Evolutionary conservation across 2,113 vertebrate species (phyloP), one percentile per base, ranked within the genome.

Genomic region (Pelvicachromis taeniatus): DNA sequence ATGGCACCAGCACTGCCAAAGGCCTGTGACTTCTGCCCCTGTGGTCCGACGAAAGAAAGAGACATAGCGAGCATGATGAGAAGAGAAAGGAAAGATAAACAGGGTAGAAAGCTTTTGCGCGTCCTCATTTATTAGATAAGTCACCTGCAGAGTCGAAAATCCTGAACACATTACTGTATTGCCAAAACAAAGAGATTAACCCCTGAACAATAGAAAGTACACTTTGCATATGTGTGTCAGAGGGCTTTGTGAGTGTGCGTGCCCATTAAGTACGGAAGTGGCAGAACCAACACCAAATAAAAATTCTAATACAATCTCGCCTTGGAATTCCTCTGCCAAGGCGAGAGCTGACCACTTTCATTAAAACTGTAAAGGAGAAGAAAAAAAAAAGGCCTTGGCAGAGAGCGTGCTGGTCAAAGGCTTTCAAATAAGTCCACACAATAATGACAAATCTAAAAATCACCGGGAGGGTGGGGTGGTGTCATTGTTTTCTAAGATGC

Each of bases 11-110:
- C 78, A 2, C 86, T 85, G 91, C 91, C 88, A 89, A 85, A 81
- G 94, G 83, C 63, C 87, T 23, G n/a, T 85, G 91, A 92, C 93
- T 88, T 91, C 78, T 90, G 87, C 86, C 87, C 92, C 80, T 56
- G 77, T 86, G 87, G 88, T 91, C 91, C 84, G 68, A 85, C 54
- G 56, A 42, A 23, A 63, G 58, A 87, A 59, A 56, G 58, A 78
- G 29, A 35, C 54, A 56, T 48, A 19, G 26, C 50, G 5, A 79
- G 83, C 21, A 68, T 5, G 19, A 73, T 17, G 50, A 54, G 29
- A 33, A 7, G 5, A 59, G 26, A 23, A 53, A 6, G 73, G 31
- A 81, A n/a, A 59, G 17, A 77, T 54, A 85, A 84, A 61, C 17
- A 26, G 23, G 13, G n/a, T 16, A 40, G 16, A 75, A 63, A 26